Evolutionary conservation across 1,140 invertebrate species (phyloP), one percentile per base, ranked within the genome.

Genomic region (Gonioctena quinquepunctata): DNA sequence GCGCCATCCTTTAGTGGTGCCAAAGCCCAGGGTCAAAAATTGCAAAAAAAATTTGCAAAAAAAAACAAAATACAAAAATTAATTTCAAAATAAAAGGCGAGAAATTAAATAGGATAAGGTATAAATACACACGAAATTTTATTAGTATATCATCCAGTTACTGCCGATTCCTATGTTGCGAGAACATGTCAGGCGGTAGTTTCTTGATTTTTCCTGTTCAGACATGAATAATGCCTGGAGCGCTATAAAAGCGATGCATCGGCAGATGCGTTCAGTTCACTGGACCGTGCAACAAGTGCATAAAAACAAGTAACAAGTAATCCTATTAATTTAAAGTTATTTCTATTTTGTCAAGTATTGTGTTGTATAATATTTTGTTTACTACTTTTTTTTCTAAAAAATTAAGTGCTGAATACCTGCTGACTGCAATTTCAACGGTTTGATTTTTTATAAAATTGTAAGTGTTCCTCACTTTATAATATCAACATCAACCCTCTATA

Each of bases 161-260:
- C n/a, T n/a, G n/a, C n/a, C n/a, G n/a, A n/a, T n/a, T n/a, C n/a
- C n/a, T n/a, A n/a, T n/a, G n/a, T n/a, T n/a, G 28, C 60, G 60
- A 48, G 60, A 62, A 62, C 60, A 42, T 62, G 60, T 48, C 60
- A 62, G 28, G 60, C 60, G 60, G 28, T 33, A 63, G 28, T 63
- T 63, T 63, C 60, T 63, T 63, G 60, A 63, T 63, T 63, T 63
- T 63, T 63, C 60, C 60, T 63, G 60, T 63, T 63, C 28, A 63
- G 16, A 63, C 60, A 42, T 63, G 60, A 63, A 63, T 42, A 63
- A 42, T 48, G 28, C 22, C 57, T 27, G 57, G 22, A 26, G 57
- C 57, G 3, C 57, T 63, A 63, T 63, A 63, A 63, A 63, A 63
- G 27, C 60, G 28, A 63, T 63, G 60, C 60, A 63, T 63, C 28